Percentiles rank a stretch among this genome's conserved stretches.
These are phyloP conservation scores for Clarias magur DNA, from an alignment of 2,113 vertebrate species.

Conservation along the genomic window DNA sequence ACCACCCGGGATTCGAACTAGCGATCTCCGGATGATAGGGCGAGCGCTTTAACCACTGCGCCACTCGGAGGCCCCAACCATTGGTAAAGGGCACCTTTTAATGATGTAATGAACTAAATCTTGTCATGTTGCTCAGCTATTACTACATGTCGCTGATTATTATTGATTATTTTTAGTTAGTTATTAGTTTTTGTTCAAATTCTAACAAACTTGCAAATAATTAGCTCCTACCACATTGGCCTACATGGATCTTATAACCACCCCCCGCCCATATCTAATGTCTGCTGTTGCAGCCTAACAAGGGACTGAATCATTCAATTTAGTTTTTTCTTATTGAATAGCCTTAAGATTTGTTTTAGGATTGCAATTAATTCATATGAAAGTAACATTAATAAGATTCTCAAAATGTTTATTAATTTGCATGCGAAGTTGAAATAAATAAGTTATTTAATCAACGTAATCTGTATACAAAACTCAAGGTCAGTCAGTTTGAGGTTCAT, in stretches of 20 bases:
- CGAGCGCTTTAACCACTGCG: no score
- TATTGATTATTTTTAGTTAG: no score
- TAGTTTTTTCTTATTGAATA: not conserved
- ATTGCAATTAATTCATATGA: not conserved
- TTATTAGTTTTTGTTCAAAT: no score
- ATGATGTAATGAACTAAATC: not conserved
- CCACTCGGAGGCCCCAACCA: no score
- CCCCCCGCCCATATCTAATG: no score
- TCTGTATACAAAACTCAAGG: not conserved
- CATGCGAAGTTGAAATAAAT: not conserved
- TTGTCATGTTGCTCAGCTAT: not conserved
- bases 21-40: no score
- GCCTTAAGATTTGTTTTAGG: not conserved
- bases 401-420: not conserved
- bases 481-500: not conserved
- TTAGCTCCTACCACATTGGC: no score
- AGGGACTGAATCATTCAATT: not conserved
- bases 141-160: not conserved
- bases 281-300: not conserved
- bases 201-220: no score
- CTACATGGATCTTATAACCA: no score
- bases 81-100: no score
- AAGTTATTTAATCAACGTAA: not conserved
- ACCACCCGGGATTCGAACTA: no score
- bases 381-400: not conserved